Conservation (phyloP, 2,888 invertebrate species). For the Scrobipalpa costella region DNA sequence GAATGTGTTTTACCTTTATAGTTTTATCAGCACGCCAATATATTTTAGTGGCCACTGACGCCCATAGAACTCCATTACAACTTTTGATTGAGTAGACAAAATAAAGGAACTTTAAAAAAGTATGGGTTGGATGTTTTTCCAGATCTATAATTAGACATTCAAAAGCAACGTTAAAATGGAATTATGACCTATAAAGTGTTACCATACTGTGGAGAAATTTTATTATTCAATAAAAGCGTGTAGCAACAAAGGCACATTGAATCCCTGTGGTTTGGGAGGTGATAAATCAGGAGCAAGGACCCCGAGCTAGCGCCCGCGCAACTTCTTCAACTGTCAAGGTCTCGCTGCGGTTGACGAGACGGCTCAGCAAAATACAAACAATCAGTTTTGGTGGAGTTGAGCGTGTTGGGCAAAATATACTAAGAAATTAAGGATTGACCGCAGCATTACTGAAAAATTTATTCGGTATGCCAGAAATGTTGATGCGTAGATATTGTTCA, state of each 20-base stretch:
- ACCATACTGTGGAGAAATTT: conserved; percentile 75
- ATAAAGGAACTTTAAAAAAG: too few relatives aligned
- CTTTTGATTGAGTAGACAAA: background rate
- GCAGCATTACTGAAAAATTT: background rate
- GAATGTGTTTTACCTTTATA: conserved; percentile 75
- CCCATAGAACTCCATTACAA: background rate
- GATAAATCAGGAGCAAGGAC: conserved; percentile 78
- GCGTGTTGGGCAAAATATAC: background rate
- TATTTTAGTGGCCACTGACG: background rate
- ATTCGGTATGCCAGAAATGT: background rate
- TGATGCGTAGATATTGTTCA: too few relatives aligned
- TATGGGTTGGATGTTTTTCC: background rate
- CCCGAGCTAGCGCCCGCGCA: conserved; percentile 50
- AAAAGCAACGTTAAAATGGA: conserved; percentile 56
- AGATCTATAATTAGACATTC: conserved; percentile 27
- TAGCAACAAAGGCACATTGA: conserved; percentile 77
- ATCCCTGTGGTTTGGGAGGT: conserved; percentile 74
- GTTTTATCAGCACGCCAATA: conserved; percentile 66
- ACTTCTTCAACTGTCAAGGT: conserved; percentile 78
- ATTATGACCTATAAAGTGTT: conserved; percentile 77
- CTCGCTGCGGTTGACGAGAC: conserved; percentile 62
- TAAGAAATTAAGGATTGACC: background rate
- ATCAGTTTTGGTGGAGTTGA: conserved; percentile 27
- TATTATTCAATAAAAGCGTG: conserved; percentile 78
- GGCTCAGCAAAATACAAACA: conserved; percentile 37